Percentiles rank a stretch among this genome's conserved stretches.
phyloP scores from a whole-genome alignment of 1,140 invertebrate genomes.

The Scaptomyza hsui region DNA sequence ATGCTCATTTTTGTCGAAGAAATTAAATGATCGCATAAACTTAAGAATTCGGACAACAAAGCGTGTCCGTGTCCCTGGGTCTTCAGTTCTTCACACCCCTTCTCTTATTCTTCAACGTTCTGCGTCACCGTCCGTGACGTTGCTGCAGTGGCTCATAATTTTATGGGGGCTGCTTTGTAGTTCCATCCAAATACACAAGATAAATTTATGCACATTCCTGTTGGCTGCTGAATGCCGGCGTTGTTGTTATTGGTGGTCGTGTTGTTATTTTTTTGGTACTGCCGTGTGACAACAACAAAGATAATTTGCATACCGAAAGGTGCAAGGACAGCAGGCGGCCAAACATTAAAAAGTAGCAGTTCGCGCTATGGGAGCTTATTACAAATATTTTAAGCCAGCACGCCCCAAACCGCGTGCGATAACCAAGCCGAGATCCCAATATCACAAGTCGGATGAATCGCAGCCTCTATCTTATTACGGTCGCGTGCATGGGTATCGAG shows the following conservation, averaged over 20 bases:
- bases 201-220: constrained; percentile 83
- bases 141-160: constrained; percentile 73
- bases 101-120: background rate
- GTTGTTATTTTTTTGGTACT: constrained; percentile 15
- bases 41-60: constrained; percentile 71
- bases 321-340: constrained; percentile 56
- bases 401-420: constrained; percentile 49
- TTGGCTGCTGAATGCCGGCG: constrained; percentile 2
- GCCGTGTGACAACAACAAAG: constrained; percentile 37
- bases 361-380: constrained; percentile 81
- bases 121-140: constrained; percentile 6
- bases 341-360: constrained; percentile 78
- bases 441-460: background rate
- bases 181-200: constrained; percentile 61
- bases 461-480: constrained; percentile 69
- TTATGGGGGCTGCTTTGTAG: constrained; percentile 64
- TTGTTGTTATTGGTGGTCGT: constrained; percentile 6
- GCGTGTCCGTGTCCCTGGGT: constrained; percentile 7
- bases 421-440: constrained; percentile 19
- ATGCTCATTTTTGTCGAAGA: constrained; percentile 82
- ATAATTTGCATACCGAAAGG: constrained; percentile 75
- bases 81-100: background rate
- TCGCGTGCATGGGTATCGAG: constrained; percentile 65
- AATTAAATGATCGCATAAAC: constrained; percentile 83
- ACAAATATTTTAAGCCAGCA: constrained; percentile 83